A percentile compares a stretch with the other conserved stretches of the same genome.
Conservation (phyloP, 2,888 invertebrate genomes). For the Labia minor region DNA sequence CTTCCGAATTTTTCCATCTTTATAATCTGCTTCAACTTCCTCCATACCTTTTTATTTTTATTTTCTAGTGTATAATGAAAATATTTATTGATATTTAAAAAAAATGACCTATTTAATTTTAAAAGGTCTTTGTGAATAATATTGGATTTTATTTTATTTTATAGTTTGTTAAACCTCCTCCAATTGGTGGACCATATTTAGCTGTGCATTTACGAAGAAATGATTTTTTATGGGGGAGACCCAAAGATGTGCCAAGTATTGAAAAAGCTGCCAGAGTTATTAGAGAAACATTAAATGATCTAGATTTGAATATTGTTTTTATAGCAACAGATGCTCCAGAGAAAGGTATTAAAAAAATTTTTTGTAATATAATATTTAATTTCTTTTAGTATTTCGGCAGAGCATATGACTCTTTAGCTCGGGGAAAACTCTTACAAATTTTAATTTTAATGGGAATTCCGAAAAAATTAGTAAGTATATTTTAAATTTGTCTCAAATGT, state of each 20-base stretch:
- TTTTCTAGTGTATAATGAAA: too few relatives aligned
- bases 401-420: background rate
- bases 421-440: background rate
- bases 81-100: too few relatives aligned
- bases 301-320: constrained; percentile 54
- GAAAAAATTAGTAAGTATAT: too few relatives aligned
- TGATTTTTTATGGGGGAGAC: constrained; percentile 71
- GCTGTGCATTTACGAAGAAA: constrained; percentile 76
- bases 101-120: too few relatives aligned
- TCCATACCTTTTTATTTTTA: too few relatives aligned
- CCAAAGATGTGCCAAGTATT: constrained; percentile 66
- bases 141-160: too few relatives aligned
- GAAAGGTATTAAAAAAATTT: constrained; percentile 37
- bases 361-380: background rate
- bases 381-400: background rate
- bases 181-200: constrained; percentile 60
- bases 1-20: too few relatives aligned
- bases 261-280: constrained; percentile 66
- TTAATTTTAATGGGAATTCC: too few relatives aligned
- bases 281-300: constrained; percentile 43
- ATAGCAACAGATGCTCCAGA: constrained; percentile 73
- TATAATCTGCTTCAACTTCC: too few relatives aligned
- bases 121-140: too few relatives aligned
- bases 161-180: too few relatives aligned
- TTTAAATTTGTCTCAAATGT: too few relatives aligned